Percentiles rank a stretch among this genome's conserved stretches.
Evolutionary conservation across 2,888 invertebrate genomes (phyloP).

Genomic region (Lordiphosa fenestrarum): DNA sequence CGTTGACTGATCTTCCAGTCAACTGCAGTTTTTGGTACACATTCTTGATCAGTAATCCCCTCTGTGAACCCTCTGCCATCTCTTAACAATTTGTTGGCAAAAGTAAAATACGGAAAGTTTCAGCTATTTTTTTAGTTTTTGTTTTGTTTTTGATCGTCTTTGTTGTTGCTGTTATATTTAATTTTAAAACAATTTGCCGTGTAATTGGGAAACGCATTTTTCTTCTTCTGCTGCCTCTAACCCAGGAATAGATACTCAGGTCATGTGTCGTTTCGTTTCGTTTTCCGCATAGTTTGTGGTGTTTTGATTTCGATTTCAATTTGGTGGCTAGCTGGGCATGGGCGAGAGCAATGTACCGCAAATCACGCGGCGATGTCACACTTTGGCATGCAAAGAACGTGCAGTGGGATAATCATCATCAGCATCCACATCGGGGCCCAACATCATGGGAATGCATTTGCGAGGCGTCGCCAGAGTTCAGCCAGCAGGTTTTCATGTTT

Average conservation of each 20-base stretch:
- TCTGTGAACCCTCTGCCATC: too few relatives aligned
- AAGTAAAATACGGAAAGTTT: too few relatives aligned
- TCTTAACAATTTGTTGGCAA: too few relatives aligned
- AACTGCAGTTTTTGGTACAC: too few relatives aligned
- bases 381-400: slow-evolving; percentile 66
- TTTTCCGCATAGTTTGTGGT: slow-evolving; percentile 76
- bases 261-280: slow-evolving; percentile 63
- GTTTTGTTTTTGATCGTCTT: slow-evolving; percentile 6
- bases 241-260: slow-evolving; percentile 47
- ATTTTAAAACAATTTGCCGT: slow-evolving; percentile 52
- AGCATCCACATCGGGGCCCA: slow-evolving; percentile 9
- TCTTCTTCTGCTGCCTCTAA: slow-evolving; percentile 1
- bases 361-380: slow-evolving; percentile 68
- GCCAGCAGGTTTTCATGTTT: slow-evolving; percentile 48
- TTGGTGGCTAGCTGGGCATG: slow-evolving; percentile 14
- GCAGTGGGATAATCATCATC: slow-evolving; percentile 27
- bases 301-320: slow-evolving; percentile 69
- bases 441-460: slow-evolving; percentile 56
- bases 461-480: slow-evolving; percentile 56
- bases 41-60: too few relatives aligned
- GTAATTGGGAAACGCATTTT: slow-evolving; percentile 38
- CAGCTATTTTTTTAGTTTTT: too few relatives aligned
- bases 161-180: slow-evolving; percentile 30
- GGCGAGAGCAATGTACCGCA: slow-evolving; percentile 58
- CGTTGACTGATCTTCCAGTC: too few relatives aligned